Conservation (phyloP, 2,797 vertebrate species). For the Acestrorhynchus altus region DNA sequence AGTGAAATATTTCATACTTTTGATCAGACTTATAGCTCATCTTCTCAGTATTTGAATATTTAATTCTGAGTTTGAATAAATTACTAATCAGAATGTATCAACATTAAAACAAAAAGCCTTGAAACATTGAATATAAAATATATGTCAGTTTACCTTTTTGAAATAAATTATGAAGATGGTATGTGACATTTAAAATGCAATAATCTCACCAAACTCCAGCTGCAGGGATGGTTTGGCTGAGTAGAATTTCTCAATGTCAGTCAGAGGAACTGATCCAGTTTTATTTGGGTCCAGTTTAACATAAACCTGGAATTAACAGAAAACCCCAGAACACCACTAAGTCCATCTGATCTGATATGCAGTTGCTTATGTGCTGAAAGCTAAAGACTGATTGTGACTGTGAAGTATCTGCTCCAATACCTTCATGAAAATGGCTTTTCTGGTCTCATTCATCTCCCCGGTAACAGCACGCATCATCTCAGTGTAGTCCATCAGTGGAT, state of each 20-base stretch:
- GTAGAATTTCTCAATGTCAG: conserved; percentile 55
- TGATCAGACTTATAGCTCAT: no score
- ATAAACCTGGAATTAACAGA: conserved; percentile 48
- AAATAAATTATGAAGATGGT: not conserved
- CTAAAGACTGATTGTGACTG: no score
- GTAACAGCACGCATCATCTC: conserved; percentile 51
- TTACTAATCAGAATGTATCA: no score
- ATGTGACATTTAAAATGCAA: not conserved
- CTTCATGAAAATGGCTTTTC: conserved; percentile 55
- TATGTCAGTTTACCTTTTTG: no score
- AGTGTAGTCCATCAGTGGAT: conserved; percentile 20
- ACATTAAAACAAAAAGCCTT: no score
- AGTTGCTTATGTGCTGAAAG: not conserved
- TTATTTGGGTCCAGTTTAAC: conserved; percentile 61
- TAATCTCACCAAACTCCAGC: conserved; percentile 24
- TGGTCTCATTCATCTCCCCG: conserved; percentile 53
- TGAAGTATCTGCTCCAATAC: conserved; percentile 13
- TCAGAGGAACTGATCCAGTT: conserved; percentile 46
- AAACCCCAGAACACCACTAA: not conserved
- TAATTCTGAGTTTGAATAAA: no score
- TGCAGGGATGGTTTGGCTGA: conserved; percentile 14
- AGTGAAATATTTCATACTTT: no score
- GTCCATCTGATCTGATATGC: not conserved
- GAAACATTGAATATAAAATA: no score
- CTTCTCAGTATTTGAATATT: no score